Base-by-base conservation (phyloP, 2,888 invertebrate genomes). In the Micoletzkya japonica region DNA sequence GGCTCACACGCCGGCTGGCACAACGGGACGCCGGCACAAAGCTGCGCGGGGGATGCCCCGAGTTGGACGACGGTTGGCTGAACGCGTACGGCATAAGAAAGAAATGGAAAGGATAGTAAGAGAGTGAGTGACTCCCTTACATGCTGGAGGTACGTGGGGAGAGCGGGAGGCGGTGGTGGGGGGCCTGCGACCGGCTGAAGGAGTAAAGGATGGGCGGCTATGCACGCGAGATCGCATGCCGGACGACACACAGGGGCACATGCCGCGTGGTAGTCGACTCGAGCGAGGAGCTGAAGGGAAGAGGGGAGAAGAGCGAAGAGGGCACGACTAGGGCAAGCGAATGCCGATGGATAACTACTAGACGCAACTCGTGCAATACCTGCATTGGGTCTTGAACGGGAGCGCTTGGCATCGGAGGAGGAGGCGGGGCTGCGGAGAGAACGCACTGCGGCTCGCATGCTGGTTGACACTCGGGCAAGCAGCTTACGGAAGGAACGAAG, bases 401-500 rank as follows among this genome's bases (percentile, higher is more conserved):
- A 44, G 20, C 20, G 10, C 44, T 14, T 44, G 20, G 10, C 44
- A 44, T 44, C 10, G 44, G 44, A 14, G 44, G 44, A 14, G 44
- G 44, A 20, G 44, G 44, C 64, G 64, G 64, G 37, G 2, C 36
- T 54, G 36, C 54, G 26, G 64, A 66, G 54, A 1, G 68, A 14
- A n/a, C 58, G 68, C 52, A 68, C 30, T 26, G 58, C 68, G 39
- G 68, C 68, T 10, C 68, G 68, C 39, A 68, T 58, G 58, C 68
- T 57, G 32, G 58, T 67, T 57, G 67, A 67, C 56, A 67, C 56
- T 28, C 67, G 67, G 56, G 32, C 58, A 49, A 68, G 49, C 57
- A 68, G 58, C 34, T 28, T 28, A 20, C 58, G 68, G 58, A 58
- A 57, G 32, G 52, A 57, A 34, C 68, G 57, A 44, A 56, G 39